Percentiles rank a stretch among this genome's conserved stretches.
These are phyloP conservation scores for Sylvietta virens DNA, from an alignment of 2,113 vertebrate species.

Conservation along the genomic window DNA sequence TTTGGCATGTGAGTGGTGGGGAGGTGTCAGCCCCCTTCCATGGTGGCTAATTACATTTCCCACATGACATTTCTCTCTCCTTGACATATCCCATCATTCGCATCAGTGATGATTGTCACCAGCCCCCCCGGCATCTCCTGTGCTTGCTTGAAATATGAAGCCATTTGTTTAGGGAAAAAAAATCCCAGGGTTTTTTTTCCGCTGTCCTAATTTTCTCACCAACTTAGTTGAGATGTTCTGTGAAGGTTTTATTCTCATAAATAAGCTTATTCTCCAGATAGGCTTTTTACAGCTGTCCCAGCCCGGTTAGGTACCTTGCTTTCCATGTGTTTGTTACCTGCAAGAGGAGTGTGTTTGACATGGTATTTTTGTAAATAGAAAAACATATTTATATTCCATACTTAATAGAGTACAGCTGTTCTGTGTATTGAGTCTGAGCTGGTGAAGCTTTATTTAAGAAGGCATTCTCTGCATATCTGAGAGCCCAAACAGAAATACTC, in stretches of 20 bases:
- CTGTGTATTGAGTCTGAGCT: background rate
- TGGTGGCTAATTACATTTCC: slow-evolving; percentile 47
- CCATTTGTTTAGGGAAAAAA: slow-evolving; percentile 33
- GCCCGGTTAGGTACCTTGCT: background rate
- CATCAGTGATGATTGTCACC: slow-evolving; percentile 52
- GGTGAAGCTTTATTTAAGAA: background rate
- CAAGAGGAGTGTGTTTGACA: background rate
- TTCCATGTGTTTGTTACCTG: background rate
- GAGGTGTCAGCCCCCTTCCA: background rate
- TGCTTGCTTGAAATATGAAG: slow-evolving; percentile 24
- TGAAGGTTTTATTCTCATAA: slow-evolving; percentile 3
- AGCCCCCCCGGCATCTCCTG: background rate
- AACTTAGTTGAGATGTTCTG: background rate
- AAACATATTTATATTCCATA: background rate
- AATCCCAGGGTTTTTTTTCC: background rate
- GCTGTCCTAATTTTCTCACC: slow-evolving; percentile 26
- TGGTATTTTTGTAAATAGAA: background rate
- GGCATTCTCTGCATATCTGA: background rate
- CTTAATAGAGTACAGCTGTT: background rate
- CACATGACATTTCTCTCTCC: slow-evolving; percentile 53
- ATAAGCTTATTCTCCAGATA: slow-evolving; percentile 8
- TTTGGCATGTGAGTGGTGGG: background rate
- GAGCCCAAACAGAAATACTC: slow-evolving; percentile 29
- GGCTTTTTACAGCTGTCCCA: background rate
- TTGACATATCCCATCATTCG: slow-evolving; percentile 53